Conservation (phyloP, 1,140 invertebrate genomes). For the Chrysomallon squamiferum region DNA sequence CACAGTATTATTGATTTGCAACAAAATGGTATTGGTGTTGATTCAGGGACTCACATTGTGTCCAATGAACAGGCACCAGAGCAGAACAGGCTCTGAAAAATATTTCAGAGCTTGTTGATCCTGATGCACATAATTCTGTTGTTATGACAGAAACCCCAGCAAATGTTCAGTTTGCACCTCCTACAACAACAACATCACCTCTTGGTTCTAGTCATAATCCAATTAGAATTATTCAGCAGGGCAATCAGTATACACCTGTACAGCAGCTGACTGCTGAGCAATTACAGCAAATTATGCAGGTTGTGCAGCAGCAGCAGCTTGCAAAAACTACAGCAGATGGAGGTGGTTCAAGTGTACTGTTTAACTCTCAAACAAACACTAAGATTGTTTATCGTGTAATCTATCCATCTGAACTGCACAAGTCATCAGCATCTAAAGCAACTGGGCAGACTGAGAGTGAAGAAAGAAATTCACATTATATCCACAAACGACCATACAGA, state of each 20-base stretch:
- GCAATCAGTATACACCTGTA: slow-evolving; percentile 68
- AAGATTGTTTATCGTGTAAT: slow-evolving; percentile 70
- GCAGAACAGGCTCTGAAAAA: slow-evolving; percentile 6
- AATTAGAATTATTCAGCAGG: slow-evolving; percentile 73
- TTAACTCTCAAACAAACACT: slow-evolving; percentile 68
- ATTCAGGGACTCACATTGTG: slow-evolving; percentile 8
- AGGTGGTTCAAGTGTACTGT: slow-evolving; percentile 66
- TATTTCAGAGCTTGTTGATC: too few relatives aligned
- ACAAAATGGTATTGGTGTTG: not conserved
- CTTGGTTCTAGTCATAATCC: slow-evolving; percentile 71
- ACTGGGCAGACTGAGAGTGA: slow-evolving; percentile 28
- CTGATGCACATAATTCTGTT: too few relatives aligned
- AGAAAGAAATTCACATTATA: slow-evolving; percentile 20
- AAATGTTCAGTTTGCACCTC: too few relatives aligned
- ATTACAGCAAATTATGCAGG: slow-evolving; percentile 71
- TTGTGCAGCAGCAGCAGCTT: slow-evolving; percentile 68
- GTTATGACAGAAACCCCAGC: too few relatives aligned
- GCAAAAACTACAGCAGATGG: slow-evolving; percentile 55
- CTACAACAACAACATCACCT: slow-evolving; percentile 58
- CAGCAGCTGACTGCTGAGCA: slow-evolving; percentile 70
- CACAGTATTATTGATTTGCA: not conserved
- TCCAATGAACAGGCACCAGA: slow-evolving; percentile 48
- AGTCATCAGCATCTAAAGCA: slow-evolving; percentile 19
- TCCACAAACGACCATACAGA: slow-evolving; percentile 39
- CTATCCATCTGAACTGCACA: slow-evolving; percentile 63